Percentiles rank a stretch among this genome's conserved stretches.
These are phyloP conservation scores for Oncorhynchus clarkii DNA, from an alignment of 2,113 vertebrate species.

Conservation along the genomic window DNA sequence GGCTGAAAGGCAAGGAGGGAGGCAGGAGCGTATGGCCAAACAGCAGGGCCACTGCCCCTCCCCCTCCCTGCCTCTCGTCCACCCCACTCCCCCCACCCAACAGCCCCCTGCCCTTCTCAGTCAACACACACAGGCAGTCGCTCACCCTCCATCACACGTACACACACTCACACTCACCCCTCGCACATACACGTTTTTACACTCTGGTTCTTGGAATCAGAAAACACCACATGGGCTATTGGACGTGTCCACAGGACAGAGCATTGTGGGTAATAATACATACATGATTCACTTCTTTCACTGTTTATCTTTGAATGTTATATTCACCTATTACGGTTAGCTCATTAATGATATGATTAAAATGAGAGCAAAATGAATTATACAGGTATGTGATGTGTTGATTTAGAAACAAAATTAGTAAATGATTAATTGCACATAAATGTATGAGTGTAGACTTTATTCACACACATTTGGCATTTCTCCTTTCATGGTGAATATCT, in stretches of 20 bases:
- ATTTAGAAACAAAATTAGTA: too few species aligned
- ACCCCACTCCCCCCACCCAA: constrained; percentile 1
- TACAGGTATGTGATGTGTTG: too few species aligned
- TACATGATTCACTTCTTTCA: background rate
- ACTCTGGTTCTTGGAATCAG: background rate
- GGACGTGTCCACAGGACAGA: background rate
- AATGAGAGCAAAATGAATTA: too few species aligned
- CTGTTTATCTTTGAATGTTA: too few species aligned
- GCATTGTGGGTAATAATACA: background rate
- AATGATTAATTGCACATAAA: too few species aligned
- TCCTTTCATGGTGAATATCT: too few species aligned
- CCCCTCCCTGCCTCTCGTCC: background rate
- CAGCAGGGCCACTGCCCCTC: constrained; percentile 59
- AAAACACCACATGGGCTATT: background rate
- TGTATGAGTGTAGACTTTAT: too few species aligned
- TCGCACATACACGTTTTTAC: background rate
- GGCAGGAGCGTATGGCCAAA: constrained; percentile 76
- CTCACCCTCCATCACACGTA: constrained; percentile 12
- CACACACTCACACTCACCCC: constrained; percentile 16
- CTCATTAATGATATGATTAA: too few species aligned
- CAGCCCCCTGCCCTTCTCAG: background rate
- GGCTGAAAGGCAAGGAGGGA: constrained; percentile 79
- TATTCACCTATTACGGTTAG: too few species aligned
- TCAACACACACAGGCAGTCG: constrained; percentile 8
- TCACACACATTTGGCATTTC: too few species aligned